A percentile compares a stretch with the other conserved stretches of the same genome.
Evolutionary conservation across 2,888 invertebrate genomes (phyloP).

Genomic region (Conistra vaccinii): DNA sequence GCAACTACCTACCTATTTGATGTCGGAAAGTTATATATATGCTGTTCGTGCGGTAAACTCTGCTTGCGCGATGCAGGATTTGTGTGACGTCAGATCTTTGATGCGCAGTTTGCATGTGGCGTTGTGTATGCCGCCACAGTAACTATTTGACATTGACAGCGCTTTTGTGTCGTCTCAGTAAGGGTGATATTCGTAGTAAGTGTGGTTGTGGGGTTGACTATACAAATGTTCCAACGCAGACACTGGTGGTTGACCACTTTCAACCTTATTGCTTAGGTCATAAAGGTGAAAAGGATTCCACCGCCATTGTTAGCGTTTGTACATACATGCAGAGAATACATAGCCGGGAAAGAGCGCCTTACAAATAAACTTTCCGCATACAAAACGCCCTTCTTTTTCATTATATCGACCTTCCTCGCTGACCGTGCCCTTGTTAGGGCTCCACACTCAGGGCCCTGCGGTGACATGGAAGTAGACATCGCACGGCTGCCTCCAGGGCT

Average conservation of each 20-base stretch:
- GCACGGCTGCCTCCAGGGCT: constrained; percentile 64
- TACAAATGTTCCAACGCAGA: not conserved
- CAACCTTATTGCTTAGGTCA: not conserved
- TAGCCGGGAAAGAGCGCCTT: not conserved
- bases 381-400: not conserved
- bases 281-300: too few species aligned
- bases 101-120: too few species aligned
- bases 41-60: too few species aligned
- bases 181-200: not conserved
- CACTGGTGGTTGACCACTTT: not conserved
- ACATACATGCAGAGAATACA: not conserved
- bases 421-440: not conserved
- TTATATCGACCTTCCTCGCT: not conserved
- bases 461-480: constrained; percentile 70
- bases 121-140: too few species aligned
- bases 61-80: too few species aligned
- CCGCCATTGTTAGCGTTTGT: too few species aligned
- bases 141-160: too few species aligned
- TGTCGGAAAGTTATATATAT: too few species aligned
- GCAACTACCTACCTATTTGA: too few species aligned
- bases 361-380: too few species aligned
- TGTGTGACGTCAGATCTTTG: too few species aligned
- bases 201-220: not conserved
- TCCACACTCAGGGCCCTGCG: constrained; percentile 61
- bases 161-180: not conserved